Evolutionary conservation across 1,140 invertebrate species (phyloP).

Genomic region (Apis dorsata): DNA sequence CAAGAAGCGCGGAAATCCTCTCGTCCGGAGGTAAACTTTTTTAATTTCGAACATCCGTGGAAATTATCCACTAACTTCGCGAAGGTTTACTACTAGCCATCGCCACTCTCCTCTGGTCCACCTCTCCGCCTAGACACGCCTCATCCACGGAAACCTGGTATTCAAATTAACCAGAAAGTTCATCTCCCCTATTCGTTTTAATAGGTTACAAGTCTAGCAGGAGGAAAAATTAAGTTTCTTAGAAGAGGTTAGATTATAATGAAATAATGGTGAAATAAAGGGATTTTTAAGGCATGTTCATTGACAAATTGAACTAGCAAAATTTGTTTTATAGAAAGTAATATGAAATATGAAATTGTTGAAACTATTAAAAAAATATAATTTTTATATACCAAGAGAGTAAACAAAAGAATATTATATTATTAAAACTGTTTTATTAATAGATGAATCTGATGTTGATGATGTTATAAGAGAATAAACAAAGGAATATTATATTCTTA

Average conservation of each 20-base stretch:
- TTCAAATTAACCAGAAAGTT: constrained; percentile 62
- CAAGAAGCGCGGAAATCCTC: constrained; percentile 56
- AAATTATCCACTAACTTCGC: constrained; percentile 68
- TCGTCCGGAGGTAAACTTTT: constrained; percentile 63
- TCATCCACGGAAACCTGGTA: constrained; percentile 16
- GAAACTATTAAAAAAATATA: no score
- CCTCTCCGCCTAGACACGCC: constrained; percentile 13
- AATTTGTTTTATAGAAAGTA: no score
- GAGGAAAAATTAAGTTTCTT: neutral
- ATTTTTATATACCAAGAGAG: no score
- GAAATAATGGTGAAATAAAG: neutral
- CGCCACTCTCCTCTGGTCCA: neutral
- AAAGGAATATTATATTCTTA: no score
- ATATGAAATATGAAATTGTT: no score
- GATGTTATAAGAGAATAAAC: no score
- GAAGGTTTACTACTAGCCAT: constrained; percentile 33
- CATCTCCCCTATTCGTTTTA: constrained; percentile 28
- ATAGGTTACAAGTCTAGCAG: neutral
- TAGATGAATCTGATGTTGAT: no score
- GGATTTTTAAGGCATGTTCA: neutral
- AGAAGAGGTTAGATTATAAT: neutral
- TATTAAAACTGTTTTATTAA: no score
- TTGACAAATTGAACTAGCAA: no score
- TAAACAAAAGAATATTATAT: no score
- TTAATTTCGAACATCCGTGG: constrained; percentile 70